Conservation (phyloP, 2,888 invertebrate species). For the Thelaira solivaga region DNA sequence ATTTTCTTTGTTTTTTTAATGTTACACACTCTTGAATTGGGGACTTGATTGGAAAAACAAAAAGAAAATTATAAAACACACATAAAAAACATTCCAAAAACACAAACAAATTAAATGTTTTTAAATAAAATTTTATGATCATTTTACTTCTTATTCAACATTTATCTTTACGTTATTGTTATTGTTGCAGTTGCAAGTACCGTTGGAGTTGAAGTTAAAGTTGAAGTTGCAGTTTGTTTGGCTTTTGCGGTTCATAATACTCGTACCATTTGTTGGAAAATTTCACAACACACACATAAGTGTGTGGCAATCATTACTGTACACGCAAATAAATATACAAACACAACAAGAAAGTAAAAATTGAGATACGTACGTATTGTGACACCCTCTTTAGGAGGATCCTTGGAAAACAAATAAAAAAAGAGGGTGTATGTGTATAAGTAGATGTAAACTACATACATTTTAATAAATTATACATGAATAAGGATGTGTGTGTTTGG, state of each 20-base stretch:
- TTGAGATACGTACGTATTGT: background rate
- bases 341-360: background rate
- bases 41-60: too few relatives aligned
- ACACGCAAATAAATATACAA: background rate
- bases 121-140: slow-evolving; percentile 40
- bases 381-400: background rate
- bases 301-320: background rate
- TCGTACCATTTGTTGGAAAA: slow-evolving; percentile 1
- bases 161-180: background rate
- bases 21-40: too few relatives aligned
- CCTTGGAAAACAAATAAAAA: background rate
- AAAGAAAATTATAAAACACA: background rate
- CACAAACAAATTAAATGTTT: slow-evolving; percentile 7
- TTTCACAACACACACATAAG: background rate
- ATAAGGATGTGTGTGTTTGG: background rate
- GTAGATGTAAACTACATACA: too few relatives aligned
- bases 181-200: background rate
- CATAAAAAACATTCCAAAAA: background rate
- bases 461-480: background rate
- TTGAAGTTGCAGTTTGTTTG: too few relatives aligned
- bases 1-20: too few relatives aligned
- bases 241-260: background rate
- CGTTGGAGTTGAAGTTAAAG: background rate
- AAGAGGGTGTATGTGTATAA: background rate
- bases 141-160: slow-evolving; percentile 16